Conservation (phyloP, 2,888 invertebrate genomes). For the Augochlorella aurata region DNA sequence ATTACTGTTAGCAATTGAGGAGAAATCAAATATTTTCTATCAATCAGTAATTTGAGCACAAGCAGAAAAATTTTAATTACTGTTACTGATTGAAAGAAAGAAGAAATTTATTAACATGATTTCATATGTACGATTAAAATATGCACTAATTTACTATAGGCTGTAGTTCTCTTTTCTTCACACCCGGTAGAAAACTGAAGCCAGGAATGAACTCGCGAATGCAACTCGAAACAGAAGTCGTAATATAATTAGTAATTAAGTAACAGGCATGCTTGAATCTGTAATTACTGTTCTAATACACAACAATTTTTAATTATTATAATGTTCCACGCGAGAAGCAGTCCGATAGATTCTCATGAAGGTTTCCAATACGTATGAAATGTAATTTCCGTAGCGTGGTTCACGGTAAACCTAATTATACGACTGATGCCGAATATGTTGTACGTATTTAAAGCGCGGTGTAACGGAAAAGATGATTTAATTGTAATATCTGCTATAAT, state of each 20-base stretch:
- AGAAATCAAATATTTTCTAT: too few relatives aligned
- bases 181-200: slow-evolving; percentile 39
- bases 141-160: not conserved
- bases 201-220: slow-evolving; percentile 13
- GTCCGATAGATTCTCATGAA: too few relatives aligned
- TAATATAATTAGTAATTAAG: slow-evolving; percentile 58
- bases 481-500: not conserved
- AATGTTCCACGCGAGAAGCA: slow-evolving; percentile 6
- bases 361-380: slow-evolving; percentile 7
- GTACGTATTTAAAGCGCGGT: not conserved
- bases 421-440: too few relatives aligned
- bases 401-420: not conserved
- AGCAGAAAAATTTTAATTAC: too few relatives aligned
- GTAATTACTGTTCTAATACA: slow-evolving; percentile 44
- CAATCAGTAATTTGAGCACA: too few relatives aligned
- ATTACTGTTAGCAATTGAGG: too few relatives aligned
- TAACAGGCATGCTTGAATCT: slow-evolving; percentile 50
- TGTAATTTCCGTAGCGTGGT: not conserved
- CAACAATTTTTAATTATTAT: slow-evolving; percentile 56
- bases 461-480: slow-evolving; percentile 16
- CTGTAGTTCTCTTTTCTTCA: not conserved
- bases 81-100: too few relatives aligned
- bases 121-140: too few relatives aligned
- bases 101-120: too few relatives aligned
- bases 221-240: slow-evolving; percentile 36